phyloP scores from a whole-genome alignment of 2,888 invertebrate species.

The Ophion ventricosus region DNA sequence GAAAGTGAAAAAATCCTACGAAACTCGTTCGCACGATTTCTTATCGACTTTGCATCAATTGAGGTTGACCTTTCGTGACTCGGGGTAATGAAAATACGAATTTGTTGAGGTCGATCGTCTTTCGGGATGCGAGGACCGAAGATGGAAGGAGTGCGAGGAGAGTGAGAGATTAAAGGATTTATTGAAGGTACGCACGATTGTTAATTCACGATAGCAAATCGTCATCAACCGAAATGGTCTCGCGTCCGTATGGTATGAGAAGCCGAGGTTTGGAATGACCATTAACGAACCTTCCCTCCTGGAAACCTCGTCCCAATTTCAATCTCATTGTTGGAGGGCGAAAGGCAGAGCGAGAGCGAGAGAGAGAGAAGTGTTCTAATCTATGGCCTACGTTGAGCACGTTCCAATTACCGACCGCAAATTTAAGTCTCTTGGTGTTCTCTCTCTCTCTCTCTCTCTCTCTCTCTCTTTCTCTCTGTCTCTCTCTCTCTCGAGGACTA shows the following conservation, averaged over 20 bases:
- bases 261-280: slow-evolving; percentile 13
- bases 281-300: slow-evolving; percentile 47
- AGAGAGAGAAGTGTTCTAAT: slow-evolving; percentile 50
- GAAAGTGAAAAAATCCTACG: background rate
- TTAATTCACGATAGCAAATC: slow-evolving; percentile 46
- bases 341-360: slow-evolving; percentile 14
- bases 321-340: slow-evolving; percentile 25
- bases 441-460: too few relatives aligned
- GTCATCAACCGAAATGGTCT: slow-evolving; percentile 53
- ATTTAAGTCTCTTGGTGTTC: slow-evolving; percentile 32
- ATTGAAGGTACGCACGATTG: slow-evolving; percentile 2
- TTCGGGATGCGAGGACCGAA: background rate
- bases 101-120: background rate
- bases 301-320: slow-evolving; percentile 73
- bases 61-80: slow-evolving; percentile 6
- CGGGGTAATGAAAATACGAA: background rate
- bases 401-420: slow-evolving; percentile 52
- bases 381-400: slow-evolving; percentile 44
- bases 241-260: slow-evolving; percentile 26
- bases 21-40: background rate
- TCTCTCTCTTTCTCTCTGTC: too few relatives aligned
- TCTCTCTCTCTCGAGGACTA: slow-evolving; percentile 1
- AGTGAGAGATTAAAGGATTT: slow-evolving; percentile 11
- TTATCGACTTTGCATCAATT: slow-evolving; percentile 23
- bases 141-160: background rate